These are phyloP conservation scores for Drosophila parabipectinata DNA, from an alignment of 1,140 invertebrate species.

Conservation along the genomic window DNA sequence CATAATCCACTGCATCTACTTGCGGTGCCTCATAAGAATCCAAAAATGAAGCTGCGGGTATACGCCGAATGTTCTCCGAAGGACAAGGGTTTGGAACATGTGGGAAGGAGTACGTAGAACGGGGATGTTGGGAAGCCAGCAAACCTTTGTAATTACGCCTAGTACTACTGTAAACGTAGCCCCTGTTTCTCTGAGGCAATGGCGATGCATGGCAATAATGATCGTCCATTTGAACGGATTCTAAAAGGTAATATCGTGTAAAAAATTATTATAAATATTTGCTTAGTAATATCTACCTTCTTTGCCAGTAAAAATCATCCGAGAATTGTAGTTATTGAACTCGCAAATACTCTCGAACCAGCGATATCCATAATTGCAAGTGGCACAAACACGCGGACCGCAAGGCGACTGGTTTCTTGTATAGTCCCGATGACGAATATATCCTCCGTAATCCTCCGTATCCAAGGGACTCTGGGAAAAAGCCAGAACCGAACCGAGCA, in stretches of 20 bases:
- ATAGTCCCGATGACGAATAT: neutral
- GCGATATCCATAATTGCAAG: slow-evolving; percentile 42
- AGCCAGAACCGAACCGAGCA: slow-evolving; percentile 9
- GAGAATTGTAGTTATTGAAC: slow-evolving; percentile 39
- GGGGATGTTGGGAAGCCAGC: neutral
- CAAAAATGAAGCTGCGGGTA: neutral
- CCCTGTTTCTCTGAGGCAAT: neutral
- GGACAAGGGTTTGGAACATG: neutral
- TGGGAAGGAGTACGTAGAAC: neutral
- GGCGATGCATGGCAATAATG: neutral
- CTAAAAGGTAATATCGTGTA: neutral
- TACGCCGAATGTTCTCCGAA: neutral
- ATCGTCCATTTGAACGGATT: neutral
- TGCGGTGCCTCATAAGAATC: neutral
- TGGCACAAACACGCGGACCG: slow-evolving; percentile 36
- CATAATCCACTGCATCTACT: neutral
- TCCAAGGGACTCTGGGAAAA: slow-evolving; percentile 5
- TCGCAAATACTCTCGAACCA: slow-evolving; percentile 43
- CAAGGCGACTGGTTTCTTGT: slow-evolving; percentile 6
- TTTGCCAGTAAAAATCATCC: slow-evolving; percentile 34
- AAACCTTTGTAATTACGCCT: neutral
- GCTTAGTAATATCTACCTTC: slow-evolving; percentile 14
- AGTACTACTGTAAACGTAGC: neutral
- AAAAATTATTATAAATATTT: neutral
- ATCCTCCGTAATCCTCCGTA: slow-evolving; percentile 16